These are phyloP conservation scores for Knipowitschia caucasica DNA, from an alignment of 2,797 vertebrate genomes.

Conservation along the genomic window DNA sequence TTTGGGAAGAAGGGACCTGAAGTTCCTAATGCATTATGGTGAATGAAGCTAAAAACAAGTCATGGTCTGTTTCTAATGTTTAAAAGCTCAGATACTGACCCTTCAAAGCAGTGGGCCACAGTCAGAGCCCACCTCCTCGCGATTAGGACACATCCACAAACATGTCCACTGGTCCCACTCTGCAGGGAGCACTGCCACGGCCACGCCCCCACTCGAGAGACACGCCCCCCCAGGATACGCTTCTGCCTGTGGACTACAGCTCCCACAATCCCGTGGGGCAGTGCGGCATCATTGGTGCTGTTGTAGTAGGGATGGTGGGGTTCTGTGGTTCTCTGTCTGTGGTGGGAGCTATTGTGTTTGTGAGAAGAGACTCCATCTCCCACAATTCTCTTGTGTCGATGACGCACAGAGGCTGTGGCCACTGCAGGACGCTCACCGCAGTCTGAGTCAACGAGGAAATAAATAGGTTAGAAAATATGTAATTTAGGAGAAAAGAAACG, in stretches of 20 bases:
- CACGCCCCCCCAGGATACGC: constrained; percentile 90
- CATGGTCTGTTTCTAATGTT: no score
- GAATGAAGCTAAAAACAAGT: no score
- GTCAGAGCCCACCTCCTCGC: constrained; percentile 87
- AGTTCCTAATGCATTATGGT: no score
- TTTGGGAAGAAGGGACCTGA: no score
- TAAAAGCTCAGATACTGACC: constrained; percentile 82
- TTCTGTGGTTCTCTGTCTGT: neutral
- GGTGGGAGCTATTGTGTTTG: neutral
- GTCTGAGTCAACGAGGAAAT: neutral
- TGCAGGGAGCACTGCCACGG: constrained; percentile 97
- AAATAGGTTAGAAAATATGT: no score
- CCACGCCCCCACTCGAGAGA: constrained; percentile 89
- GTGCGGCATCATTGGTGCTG: neutral
- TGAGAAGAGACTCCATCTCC: neutral
- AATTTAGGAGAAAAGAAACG: no score
- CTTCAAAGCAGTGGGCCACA: constrained; percentile 93
- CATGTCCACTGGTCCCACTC: constrained; percentile 87
- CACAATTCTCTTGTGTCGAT: constrained; percentile 4
- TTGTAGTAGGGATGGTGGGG: neutral
- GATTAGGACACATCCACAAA: constrained; percentile 93
- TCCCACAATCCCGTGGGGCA: neutral
- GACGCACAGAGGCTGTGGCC: neutral
- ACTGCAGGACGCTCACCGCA: neutral
- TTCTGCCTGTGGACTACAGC: constrained; percentile 62